Conservation (phyloP, 2,888 invertebrate genomes). For the Gasteruption jaculator region DNA sequence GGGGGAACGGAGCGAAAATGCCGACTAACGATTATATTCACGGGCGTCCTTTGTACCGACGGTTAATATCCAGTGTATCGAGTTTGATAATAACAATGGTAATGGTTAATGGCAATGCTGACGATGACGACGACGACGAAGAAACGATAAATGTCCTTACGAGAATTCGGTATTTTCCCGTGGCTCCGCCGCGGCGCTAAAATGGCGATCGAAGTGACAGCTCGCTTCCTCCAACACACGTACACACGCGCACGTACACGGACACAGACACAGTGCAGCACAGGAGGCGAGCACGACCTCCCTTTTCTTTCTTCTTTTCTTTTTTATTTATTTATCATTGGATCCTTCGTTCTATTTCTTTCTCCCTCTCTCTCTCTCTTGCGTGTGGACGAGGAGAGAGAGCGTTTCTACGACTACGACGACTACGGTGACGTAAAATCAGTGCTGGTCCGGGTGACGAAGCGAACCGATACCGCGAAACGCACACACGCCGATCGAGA, state of each 20-base stretch:
- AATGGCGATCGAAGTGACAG: conserved; percentile 52
- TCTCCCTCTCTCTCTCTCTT: conserved; percentile 12
- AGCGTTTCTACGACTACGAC: neutral
- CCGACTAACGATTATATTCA: conserved; percentile 7
- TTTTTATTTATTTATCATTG: too few species aligned
- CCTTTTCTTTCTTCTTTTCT: conserved; percentile 8
- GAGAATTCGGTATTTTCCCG: too few species aligned
- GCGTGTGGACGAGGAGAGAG: conserved; percentile 6
- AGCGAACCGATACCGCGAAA: conserved; percentile 13
- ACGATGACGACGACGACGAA: too few species aligned
- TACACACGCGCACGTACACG: conserved; percentile 13
- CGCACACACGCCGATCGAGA: neutral
- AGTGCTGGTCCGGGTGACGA: neutral
- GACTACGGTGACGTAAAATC: too few species aligned
- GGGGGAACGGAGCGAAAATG: conserved; percentile 5
- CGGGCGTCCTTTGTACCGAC: too few species aligned
- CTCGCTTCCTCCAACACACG: conserved; percentile 31
- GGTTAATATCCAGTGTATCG: too few species aligned
- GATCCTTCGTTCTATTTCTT: too few species aligned
- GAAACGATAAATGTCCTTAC: too few species aligned
- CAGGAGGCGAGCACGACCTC: conserved; percentile 7
- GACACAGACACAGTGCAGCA: conserved; percentile 2
- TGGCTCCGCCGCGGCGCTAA: conserved; percentile 42
- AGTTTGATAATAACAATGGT: too few species aligned
- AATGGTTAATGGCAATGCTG: too few species aligned